These are phyloP conservation scores for Glyphotaelius pellucidus DNA, from an alignment of 2,888 invertebrate species.

Conservation along the genomic window DNA sequence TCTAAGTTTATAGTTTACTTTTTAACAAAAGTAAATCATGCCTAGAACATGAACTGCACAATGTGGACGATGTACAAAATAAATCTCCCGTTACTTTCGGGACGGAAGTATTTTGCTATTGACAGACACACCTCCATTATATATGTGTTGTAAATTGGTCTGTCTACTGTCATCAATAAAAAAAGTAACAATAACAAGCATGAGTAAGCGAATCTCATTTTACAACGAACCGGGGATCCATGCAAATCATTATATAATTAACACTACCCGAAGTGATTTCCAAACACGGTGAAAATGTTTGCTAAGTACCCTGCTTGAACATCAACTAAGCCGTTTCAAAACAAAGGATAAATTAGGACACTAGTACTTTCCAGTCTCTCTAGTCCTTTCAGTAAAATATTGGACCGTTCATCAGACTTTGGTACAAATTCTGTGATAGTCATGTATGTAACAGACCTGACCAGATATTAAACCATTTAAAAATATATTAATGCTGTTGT, in stretches of 20 bases:
- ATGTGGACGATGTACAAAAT: neutral
- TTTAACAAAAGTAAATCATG: neutral
- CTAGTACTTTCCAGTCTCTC: neutral
- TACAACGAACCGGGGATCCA: neutral
- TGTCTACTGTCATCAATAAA: neutral
- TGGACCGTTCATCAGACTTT: neutral
- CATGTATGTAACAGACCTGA: neutral
- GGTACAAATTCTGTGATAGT: neutral
- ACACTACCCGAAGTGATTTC: neutral
- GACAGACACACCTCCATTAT: constrained; percentile 2
- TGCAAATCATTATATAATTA: neutral
- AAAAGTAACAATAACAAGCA: neutral
- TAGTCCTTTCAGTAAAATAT: no score
- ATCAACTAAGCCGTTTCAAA: neutral
- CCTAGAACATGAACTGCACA: neutral
- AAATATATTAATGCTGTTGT: neutral
- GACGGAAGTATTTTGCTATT: neutral
- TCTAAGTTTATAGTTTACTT: neutral
- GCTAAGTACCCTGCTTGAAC: neutral
- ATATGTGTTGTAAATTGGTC: neutral
- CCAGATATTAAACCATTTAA: no score
- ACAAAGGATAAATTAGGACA: neutral
- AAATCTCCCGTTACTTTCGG: neutral
- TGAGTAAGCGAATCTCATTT: neutral
- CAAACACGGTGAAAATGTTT: neutral